Conservation (phyloP, 1,140 invertebrate species). For the Drosophila tropicalis region DNA sequence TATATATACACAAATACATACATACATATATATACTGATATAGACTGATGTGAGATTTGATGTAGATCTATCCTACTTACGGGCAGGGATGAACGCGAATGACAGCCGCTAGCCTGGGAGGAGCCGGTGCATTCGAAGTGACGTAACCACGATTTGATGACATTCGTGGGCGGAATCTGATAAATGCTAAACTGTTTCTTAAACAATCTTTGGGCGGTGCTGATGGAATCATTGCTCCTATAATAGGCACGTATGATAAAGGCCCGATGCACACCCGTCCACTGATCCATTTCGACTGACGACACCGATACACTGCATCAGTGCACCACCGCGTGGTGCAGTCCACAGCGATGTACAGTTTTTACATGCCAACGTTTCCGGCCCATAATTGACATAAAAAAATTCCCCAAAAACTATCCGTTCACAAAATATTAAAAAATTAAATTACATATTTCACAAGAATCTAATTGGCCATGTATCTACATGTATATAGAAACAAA, state of each 20-base stretch:
- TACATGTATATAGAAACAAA: background rate
- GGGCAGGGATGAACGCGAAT: slow-evolving; percentile 52
- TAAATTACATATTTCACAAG: slow-evolving; percentile 30
- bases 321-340: no score
- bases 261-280: slow-evolving; percentile 78
- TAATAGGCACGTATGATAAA: slow-evolving; percentile 78
- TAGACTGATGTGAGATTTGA: no score
- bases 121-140: slow-evolving; percentile 77
- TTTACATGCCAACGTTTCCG: slow-evolving; percentile 54
- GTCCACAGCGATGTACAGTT: slow-evolving; percentile 3
- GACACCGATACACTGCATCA: background rate
- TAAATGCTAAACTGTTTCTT: slow-evolving; percentile 79
- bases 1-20: background rate
- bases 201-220: slow-evolving; percentile 67
- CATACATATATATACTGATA: no score
- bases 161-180: slow-evolving; percentile 66
- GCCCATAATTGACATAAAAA: slow-evolving; percentile 68
- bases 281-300: slow-evolving; percentile 72
- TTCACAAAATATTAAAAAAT: slow-evolving; percentile 17
- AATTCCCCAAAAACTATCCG: slow-evolving; percentile 20
- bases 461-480: slow-evolving; percentile 63
- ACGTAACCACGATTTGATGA: slow-evolving; percentile 77
- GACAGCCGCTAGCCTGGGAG: slow-evolving; percentile 55
- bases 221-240: slow-evolving; percentile 79
- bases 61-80: slow-evolving; percentile 39